Base-by-base conservation (phyloP, 2,797 vertebrate genomes). In the Takifugu rubripes region DNA sequence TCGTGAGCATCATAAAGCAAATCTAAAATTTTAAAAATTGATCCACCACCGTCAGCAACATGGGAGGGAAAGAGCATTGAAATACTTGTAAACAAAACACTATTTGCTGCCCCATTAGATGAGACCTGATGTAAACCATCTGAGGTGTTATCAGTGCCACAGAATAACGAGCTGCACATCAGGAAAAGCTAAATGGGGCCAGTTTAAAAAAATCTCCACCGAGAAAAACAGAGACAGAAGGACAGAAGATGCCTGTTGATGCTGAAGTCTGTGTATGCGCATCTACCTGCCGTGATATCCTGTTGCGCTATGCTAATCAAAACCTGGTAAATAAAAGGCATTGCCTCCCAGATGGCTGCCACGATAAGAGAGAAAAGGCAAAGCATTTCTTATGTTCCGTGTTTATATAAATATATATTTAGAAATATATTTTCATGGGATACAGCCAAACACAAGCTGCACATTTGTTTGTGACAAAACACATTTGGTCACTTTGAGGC, bases 261-360 rank as follows among this genome's bases (percentile, higher is more conserved):
- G 48, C 26, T 46, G 29, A 21, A 46, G 45, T 52, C 33, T 33
- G 33, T 33, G 33, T 8, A 33, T 11, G 8, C 8, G 3, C 56
- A 52, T 49, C 46, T 60, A 57, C 21, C 21, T 63, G 5, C 29
- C 51, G 31, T 68, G 56, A 64, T 63, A 57, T 56, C 51, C 24
- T 66, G 45, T 63, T 65, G 56, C 66, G 69, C 33, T 67, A 49
- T 43, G 31, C 59, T 66, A 72, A 82, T 83, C 68, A 78, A 73
- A 84, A 70, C 55, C 51, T n/a, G 69, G 61, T 56, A 49, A 79
- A 68, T 67, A 75, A 66, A 77, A 75, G 61, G 51, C 10, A 21
- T 72, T 70, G 68, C 61, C 33, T 0, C 47, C 59, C 56, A 4
- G 0, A 21, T 72, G 33, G 33, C 8, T 33, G 59, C 61, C 67